phyloP scores from a whole-genome alignment of 2,888 invertebrate species.

The Pristionchus japonicus region DNA sequence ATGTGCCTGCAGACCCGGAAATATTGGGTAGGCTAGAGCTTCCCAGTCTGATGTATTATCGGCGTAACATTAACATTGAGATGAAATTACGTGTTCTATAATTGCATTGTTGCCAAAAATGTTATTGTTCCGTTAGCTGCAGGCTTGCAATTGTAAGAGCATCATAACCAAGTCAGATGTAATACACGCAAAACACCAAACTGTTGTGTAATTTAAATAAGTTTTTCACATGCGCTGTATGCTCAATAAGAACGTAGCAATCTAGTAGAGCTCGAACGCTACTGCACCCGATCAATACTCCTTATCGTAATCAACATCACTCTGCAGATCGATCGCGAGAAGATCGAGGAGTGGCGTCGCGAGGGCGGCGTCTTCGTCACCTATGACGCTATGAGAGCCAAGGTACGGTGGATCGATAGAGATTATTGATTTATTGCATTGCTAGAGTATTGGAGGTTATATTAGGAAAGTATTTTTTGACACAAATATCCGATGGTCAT shows the following conservation, averaged over 20 bases:
- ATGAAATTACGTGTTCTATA: no score
- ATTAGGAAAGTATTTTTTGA: background rate
- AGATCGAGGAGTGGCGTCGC: slow-evolving; percentile 33
- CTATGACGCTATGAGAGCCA: slow-evolving; percentile 10
- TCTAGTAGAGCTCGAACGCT: background rate
- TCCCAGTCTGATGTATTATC: no score
- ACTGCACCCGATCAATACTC: background rate
- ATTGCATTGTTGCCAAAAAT: no score
- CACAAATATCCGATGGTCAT: background rate
- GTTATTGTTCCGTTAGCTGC: no score
- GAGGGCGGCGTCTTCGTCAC: slow-evolving; percentile 37
- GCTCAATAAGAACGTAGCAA: no score
- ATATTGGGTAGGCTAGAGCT: no score
- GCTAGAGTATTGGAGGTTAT: background rate
- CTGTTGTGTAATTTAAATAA: background rate
- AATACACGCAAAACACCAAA: background rate
- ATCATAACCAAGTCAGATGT: background rate
- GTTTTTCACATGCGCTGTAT: background rate
- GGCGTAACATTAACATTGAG: no score
- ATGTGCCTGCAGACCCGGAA: no score
- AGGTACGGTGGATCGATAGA: slow-evolving; percentile 32
- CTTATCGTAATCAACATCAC: background rate
- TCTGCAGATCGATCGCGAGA: background rate
- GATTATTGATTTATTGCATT: background rate
- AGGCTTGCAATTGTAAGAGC: background rate